phyloP scores from a whole-genome alignment of 2,113 vertebrate genomes.

The Speoplatyrhinus poulsoni region DNA sequence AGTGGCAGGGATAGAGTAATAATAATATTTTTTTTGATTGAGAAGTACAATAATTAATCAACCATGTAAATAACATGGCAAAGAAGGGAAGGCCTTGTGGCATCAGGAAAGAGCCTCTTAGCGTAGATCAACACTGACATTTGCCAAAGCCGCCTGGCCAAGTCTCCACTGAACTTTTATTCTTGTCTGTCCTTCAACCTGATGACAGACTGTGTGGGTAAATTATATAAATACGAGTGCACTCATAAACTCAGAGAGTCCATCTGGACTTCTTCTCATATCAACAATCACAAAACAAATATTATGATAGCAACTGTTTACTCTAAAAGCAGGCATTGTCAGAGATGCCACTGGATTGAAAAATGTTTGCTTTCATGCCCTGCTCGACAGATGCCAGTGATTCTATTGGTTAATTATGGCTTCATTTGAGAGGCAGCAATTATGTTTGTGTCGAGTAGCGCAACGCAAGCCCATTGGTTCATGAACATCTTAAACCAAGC shows the following conservation, averaged over 20 bases:
- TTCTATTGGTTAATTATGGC: conserved; percentile 70
- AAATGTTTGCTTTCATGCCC: conserved; percentile 40
- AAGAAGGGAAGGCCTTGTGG: too few species aligned
- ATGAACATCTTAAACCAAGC: conserved; percentile 49
- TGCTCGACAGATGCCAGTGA: conserved; percentile 58
- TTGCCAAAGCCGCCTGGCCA: neutral
- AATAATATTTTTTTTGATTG: too few species aligned
- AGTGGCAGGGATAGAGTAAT: too few species aligned
- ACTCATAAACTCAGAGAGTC: conserved; percentile 19
- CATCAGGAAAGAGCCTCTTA: neutral
- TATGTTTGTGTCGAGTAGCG: conserved; percentile 60
- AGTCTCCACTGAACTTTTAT: neutral
- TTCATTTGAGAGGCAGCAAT: conserved; percentile 67
- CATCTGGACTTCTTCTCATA: conserved; percentile 13
- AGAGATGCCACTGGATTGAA: conserved; percentile 29
- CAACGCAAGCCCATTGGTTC: conserved; percentile 56
- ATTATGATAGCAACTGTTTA: conserved; percentile 31
- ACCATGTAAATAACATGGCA: too few species aligned
- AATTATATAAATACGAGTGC: neutral
- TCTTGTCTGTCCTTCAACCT: too few species aligned
- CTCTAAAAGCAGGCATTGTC: conserved; percentile 20
- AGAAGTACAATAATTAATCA: too few species aligned
- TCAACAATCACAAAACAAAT: conserved; percentile 13
- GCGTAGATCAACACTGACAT: neutral
- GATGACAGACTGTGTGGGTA: too few species aligned